Evolutionary conservation across 53 echinoderm and acorn worm species (phyloP).

Genomic region (Hippasteria phrygiana): DNA sequence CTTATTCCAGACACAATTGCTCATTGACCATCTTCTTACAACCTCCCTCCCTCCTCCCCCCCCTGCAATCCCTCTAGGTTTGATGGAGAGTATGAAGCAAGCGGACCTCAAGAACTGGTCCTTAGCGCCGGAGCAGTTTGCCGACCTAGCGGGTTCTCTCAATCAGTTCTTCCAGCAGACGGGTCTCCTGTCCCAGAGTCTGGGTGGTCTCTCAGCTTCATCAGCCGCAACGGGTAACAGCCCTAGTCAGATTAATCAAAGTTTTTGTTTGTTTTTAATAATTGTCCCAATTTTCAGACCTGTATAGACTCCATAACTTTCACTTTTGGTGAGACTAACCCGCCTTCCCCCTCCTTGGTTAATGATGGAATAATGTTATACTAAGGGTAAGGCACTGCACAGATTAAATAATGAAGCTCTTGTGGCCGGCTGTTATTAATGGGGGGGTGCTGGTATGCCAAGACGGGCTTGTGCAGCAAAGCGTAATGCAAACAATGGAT

Average conservation of each 20-base stretch:
- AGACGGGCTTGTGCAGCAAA: too few relatives aligned
- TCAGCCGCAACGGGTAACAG: conserved; percentile 39
- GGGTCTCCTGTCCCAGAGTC: conserved; percentile 73
- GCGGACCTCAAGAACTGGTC: conserved; percentile 99
- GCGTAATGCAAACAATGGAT: too few relatives aligned
- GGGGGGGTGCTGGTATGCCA: too few relatives aligned
- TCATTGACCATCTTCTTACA: neutral
- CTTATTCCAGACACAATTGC: too few relatives aligned
- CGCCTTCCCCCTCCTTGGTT: too few relatives aligned
- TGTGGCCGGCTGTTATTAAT: too few relatives aligned
- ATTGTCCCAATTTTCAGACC: neutral
- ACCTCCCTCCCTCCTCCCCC: neutral
- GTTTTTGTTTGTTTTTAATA: neutral
- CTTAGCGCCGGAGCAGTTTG: conserved; percentile 95
- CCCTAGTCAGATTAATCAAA: neutral
- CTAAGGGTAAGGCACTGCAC: too few relatives aligned
- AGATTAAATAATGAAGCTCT: too few relatives aligned
- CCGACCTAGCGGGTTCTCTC: conserved; percentile 87
- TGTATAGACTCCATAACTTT: too few relatives aligned
- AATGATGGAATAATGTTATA: too few relatives aligned
- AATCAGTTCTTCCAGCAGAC: conserved; percentile 96
- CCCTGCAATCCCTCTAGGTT: conserved; percentile 68
- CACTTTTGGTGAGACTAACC: too few relatives aligned
- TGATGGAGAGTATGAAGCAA: conserved; percentile 98
- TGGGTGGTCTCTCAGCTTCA: conserved; percentile 33